Evolutionary conservation across 2,888 invertebrate species (phyloP).

Genomic region (Sericinus montela): DNA sequence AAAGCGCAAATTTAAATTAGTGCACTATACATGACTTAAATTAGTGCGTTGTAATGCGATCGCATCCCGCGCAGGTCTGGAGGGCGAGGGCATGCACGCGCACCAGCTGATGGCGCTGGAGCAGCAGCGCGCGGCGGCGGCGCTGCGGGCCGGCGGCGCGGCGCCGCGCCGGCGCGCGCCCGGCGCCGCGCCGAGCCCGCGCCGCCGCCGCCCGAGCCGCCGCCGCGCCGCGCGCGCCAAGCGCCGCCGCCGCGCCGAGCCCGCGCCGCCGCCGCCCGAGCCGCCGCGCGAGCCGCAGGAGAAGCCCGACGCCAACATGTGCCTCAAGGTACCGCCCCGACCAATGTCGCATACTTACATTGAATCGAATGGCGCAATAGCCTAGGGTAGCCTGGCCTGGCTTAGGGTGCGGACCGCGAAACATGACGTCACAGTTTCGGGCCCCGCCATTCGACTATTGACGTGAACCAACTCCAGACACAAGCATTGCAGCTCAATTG

Average conservation of each 20-base stretch:
- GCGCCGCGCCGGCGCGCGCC: conserved; percentile 21
- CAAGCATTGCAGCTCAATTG: too few species aligned
- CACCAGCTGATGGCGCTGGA: conserved; percentile 80
- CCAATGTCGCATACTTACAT: too few species aligned
- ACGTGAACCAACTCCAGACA: too few species aligned
- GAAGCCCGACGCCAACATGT: conserved; percentile 92
- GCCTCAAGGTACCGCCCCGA: conserved; percentile 80
- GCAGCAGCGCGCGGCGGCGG: conserved; percentile 75
- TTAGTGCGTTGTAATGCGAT: too few species aligned
- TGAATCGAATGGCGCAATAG: too few species aligned
- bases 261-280: conserved; percentile 59
- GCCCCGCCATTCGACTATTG: too few species aligned
- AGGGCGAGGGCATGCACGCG: conserved; percentile 77
- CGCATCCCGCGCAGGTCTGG: conserved; percentile 47
- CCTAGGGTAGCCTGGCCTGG: too few species aligned
- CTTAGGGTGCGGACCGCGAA: too few species aligned
- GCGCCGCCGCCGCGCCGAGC: conserved; percentile 44
- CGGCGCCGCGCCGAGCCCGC: conserved; percentile 23
- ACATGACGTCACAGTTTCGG: too few species aligned
- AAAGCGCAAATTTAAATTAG: too few species aligned
- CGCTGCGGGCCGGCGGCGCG: conserved; percentile 44
- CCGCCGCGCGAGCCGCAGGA: conserved; percentile 81
- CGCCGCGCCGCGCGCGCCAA: conserved; percentile 39
- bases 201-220: conserved; percentile 31
- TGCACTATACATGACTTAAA: too few species aligned